Percentiles rank a stretch among this genome's conserved stretches.
phyloP scores from a whole-genome alignment of 2,888 invertebrate genomes.

The Netelia inedita region DNA sequence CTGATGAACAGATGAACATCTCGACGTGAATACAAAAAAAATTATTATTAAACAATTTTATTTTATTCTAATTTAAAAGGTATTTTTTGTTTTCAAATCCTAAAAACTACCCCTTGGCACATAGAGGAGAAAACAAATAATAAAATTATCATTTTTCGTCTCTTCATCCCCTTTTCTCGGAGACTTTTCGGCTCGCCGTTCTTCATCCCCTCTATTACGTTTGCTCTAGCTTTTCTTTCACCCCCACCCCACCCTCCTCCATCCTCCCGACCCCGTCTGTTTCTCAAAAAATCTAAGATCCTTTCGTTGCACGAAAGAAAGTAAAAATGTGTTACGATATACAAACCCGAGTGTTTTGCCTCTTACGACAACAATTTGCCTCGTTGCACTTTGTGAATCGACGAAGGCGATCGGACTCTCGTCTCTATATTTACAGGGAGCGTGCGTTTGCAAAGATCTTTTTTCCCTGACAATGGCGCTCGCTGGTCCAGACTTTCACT shows the following conservation, averaged over 20 bases:
- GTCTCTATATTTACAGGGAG: constrained; percentile 31
- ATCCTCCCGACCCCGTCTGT: neutral
- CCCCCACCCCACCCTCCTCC: constrained; percentile 23
- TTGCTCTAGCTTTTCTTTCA: constrained; percentile 2
- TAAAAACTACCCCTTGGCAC: neutral
- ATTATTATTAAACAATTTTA: neutral
- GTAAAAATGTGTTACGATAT: constrained; percentile 44
- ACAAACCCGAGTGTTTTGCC: constrained; percentile 56
- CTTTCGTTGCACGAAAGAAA: constrained; percentile 32
- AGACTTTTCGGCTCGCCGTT: constrained; percentile 6
- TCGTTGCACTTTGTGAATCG: constrained; percentile 75
- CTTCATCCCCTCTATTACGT: neutral
- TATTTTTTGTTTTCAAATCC: neutral
- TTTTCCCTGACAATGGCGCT: constrained; percentile 74
- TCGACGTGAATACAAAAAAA: too few species aligned
- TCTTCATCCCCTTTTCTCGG: constrained; percentile 6
- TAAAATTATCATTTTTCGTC: constrained; percentile 18
- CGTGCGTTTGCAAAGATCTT: constrained; percentile 59
- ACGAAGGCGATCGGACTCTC: constrained; percentile 63
- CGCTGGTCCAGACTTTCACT: constrained; percentile 65
- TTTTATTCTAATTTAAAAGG: too few species aligned
- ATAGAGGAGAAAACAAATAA: neutral
- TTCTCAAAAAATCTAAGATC: constrained; percentile 51
- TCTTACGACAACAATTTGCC: constrained; percentile 75
- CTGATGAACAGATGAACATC: too few species aligned